A percentile compares a stretch with the other conserved stretches of the same genome.
These are phyloP conservation scores for Acanthopagrus latus DNA, from an alignment of 2,797 vertebrate species.

Conservation along the genomic window DNA sequence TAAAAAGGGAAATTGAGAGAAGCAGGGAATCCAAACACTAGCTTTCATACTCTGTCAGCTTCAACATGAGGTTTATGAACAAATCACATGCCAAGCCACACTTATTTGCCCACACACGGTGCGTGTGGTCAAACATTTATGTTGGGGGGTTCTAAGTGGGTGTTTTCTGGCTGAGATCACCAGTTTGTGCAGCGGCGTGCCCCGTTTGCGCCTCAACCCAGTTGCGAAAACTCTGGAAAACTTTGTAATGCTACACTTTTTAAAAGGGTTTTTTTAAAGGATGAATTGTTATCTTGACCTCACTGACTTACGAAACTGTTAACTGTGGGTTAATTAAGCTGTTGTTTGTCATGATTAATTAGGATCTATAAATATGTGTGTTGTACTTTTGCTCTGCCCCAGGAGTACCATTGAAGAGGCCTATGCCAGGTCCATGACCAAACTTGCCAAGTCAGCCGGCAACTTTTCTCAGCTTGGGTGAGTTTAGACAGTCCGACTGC, in stretches of 20 bases:
- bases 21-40: conserved; percentile 38
- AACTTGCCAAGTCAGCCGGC: conserved; percentile 95
- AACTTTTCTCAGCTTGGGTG: conserved; percentile 98
- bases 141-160: conserved; percentile 32
- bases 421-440: conserved; percentile 98
- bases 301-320: background rate
- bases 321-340: background rate
- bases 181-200: background rate
- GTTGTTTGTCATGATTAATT: background rate
- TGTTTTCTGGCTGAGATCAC: conserved; percentile 24
- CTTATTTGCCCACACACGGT: conserved; percentile 43
- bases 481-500: conserved; percentile 62
- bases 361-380: conserved; percentile 11
- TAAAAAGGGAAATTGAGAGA: conserved; percentile 38
- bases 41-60: conserved; percentile 34
- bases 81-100: conserved; percentile 39
- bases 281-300: background rate
- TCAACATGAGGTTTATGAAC: conserved; percentile 42
- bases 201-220: conserved; percentile 26
- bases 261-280: conserved; percentile 2
- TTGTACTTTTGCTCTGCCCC: conserved; percentile 16
- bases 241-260: background rate
- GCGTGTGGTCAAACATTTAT: conserved; percentile 54
- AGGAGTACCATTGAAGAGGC: conserved; percentile 96
- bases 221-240: conserved; percentile 14